Percentiles rank a stretch among this genome's conserved stretches.
Evolutionary conservation across 2,888 invertebrate genomes (phyloP).

Genomic region (Spilarctia lutea): DNA sequence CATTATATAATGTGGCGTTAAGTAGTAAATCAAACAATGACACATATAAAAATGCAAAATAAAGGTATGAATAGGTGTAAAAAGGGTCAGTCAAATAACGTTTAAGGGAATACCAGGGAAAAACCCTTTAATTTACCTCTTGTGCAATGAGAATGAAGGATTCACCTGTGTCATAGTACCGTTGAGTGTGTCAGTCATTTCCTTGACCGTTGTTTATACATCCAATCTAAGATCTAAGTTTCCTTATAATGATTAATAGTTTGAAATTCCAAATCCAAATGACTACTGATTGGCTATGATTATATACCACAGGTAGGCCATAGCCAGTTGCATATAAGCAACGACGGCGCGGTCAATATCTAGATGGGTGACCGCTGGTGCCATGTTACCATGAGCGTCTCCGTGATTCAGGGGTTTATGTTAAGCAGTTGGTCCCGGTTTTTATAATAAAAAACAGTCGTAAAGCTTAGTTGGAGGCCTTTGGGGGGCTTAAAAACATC

Average conservation of each 20-base stretch:
- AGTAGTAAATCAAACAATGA: background rate
- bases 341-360: too few species aligned
- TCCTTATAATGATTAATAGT: background rate
- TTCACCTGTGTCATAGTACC: background rate
- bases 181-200: background rate
- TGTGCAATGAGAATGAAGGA: conserved; percentile 8
- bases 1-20: background rate
- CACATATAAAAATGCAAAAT: background rate
- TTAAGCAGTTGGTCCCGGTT: too few species aligned
- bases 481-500: too few species aligned
- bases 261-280: background rate
- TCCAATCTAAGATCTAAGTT: background rate
- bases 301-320: too few species aligned
- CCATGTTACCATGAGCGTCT: too few species aligned
- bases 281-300: too few species aligned
- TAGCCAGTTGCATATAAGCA: too few species aligned
- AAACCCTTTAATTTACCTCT: conserved; percentile 10
- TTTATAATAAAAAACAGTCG: too few species aligned
- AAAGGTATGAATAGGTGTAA: background rate
- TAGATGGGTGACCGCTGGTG: too few species aligned
- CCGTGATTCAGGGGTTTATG: too few species aligned
- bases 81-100: background rate
- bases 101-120: conserved; percentile 2
- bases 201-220: background rate
- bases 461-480: too few species aligned